phyloP scores from a whole-genome alignment of 2,888 invertebrate genomes.

The Podabrus alpinus region DNA sequence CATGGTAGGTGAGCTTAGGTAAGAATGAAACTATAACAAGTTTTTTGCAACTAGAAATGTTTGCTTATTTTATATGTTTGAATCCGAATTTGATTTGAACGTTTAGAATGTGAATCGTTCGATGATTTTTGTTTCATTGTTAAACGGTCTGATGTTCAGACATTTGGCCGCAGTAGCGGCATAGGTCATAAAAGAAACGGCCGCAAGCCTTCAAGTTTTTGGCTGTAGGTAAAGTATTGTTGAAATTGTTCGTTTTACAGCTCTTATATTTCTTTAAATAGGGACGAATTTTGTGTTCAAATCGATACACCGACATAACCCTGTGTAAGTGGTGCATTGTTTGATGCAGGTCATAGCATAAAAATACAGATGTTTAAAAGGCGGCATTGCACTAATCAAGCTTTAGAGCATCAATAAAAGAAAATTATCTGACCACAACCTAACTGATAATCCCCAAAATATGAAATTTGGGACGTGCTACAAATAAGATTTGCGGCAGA shows the following conservation, averaged over 20 bases:
- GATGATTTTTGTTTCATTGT: background rate
- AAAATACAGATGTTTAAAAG: constrained; percentile 20
- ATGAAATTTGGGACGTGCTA: constrained; percentile 12
- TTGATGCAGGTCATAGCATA: constrained; percentile 3
- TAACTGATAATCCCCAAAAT: constrained; percentile 26
- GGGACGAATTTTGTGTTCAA: constrained; percentile 15
- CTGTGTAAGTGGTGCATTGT: constrained; percentile 15
- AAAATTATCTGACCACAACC: constrained; percentile 38
- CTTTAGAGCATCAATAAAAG: constrained; percentile 37
- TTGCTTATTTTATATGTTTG: constrained; percentile 52
- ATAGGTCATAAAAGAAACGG: constrained; percentile 36
- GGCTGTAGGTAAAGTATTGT: constrained; percentile 32
- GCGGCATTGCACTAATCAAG: constrained; percentile 23
- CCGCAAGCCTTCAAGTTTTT: constrained; percentile 39
- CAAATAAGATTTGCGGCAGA: background rate
- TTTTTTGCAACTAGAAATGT: constrained; percentile 53
- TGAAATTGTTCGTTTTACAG: constrained; percentile 25
- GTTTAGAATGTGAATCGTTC: constrained; percentile 37
- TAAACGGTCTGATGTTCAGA: constrained; percentile 20
- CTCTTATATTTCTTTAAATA: constrained; percentile 29
- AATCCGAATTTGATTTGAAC: constrained; percentile 51
- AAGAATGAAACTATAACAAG: constrained; percentile 43
- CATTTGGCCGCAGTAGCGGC: constrained; percentile 34
- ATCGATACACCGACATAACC: constrained; percentile 12
- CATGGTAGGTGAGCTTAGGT: background rate